These are phyloP conservation scores for Onychomys leucogaster DNA, from an alignment of 2,797 vertebrate species.

Conservation along the genomic window DNA sequence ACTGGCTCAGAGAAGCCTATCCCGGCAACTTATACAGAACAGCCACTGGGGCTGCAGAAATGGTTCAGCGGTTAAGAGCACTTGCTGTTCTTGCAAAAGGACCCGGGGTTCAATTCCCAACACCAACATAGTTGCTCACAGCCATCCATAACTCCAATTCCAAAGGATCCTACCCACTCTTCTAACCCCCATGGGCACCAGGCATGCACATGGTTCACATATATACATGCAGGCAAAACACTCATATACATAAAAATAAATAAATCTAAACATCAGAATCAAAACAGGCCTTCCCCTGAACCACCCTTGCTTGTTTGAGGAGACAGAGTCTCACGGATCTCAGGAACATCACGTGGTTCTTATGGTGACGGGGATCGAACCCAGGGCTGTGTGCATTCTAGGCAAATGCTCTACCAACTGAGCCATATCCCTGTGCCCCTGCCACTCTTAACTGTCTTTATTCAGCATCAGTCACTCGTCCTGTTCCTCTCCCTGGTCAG, in stretches of 20 bases:
- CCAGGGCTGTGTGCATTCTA: not conserved
- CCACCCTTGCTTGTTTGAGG: not conserved
- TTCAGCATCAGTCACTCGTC: not conserved
- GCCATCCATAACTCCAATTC: not conserved
- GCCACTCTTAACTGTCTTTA: not conserved
- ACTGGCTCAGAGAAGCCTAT: not conserved
- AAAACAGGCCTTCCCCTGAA: not conserved
- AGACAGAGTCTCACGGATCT: not conserved
- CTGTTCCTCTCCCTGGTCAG: too few species aligned
- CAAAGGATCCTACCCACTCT: not conserved
- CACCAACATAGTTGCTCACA: not conserved
- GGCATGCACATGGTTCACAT: not conserved
- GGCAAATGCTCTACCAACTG: not conserved
- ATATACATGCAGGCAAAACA: not conserved
- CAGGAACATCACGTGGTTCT: not conserved
- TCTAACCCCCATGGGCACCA: not conserved
- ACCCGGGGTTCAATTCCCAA: not conserved
- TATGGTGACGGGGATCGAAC: not conserved
- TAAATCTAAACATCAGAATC: not conserved
- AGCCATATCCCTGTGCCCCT: not conserved
- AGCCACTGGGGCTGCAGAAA: not conserved
- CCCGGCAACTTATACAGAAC: not conserved
- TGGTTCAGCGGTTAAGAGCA: not conserved
- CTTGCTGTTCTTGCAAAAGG: not conserved
- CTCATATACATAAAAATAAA: not conserved